These are phyloP conservation scores for Drosophila equinoxialis DNA, from an alignment of 1,140 invertebrate species.

Conservation along the genomic window DNA sequence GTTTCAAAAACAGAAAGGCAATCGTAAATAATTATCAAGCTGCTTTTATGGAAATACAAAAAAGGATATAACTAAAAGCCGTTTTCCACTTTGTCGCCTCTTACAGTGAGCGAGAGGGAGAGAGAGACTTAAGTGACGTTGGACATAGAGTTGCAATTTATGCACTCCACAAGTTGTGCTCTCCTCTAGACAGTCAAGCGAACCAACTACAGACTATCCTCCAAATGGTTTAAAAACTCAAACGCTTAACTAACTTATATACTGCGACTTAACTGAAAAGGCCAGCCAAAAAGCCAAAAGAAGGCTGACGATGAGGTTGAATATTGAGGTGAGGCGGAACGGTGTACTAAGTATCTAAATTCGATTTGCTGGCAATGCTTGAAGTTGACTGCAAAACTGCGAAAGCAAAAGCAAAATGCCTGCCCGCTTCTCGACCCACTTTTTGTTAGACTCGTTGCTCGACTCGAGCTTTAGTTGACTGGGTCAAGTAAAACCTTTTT, in stretches of 20 bases:
- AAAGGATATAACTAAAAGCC: conserved; percentile 24
- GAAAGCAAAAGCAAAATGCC: conserved; percentile 32
- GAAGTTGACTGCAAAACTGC: conserved; percentile 25
- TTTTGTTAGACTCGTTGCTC: conserved; percentile 27
- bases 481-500: conserved; percentile 79
- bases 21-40: no score
- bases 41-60: background rate
- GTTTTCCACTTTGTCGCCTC: background rate
- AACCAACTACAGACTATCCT: conserved; percentile 31
- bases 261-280: conserved; percentile 64
- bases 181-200: background rate
- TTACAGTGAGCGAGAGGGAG: no score
- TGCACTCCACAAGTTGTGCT: conserved; percentile 65
- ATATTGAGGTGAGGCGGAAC: conserved; percentile 1
- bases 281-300: conserved; percentile 9
- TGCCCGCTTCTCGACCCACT: conserved; percentile 55
- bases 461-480: conserved; percentile 50
- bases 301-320: background rate
- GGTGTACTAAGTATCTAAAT: conserved; percentile 66
- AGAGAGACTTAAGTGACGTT: background rate
- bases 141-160: conserved; percentile 44
- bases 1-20: no score
- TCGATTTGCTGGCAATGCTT: conserved; percentile 70
- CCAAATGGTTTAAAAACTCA: conserved; percentile 73
- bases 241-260: conserved; percentile 64